phyloP scores from a whole-genome alignment of 2,113 vertebrate genomes.

The Rhagologus leucostigma region DNA sequence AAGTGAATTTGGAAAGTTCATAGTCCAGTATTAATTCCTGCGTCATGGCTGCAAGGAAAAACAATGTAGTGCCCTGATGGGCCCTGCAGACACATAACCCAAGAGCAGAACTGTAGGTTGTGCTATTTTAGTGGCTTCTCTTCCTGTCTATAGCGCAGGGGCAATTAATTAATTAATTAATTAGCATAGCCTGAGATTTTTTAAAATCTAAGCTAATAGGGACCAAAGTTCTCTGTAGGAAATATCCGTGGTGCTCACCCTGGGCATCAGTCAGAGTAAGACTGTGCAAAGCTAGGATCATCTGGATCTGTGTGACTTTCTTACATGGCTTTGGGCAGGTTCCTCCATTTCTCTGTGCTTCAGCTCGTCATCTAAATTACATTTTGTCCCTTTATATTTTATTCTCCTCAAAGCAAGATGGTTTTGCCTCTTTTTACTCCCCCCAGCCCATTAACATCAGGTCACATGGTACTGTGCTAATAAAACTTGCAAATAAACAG shows the following conservation, averaged over 20 bases:
- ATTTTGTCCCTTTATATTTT: neutral
- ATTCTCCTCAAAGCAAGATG: neutral
- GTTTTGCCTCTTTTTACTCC: neutral
- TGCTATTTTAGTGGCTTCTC: neutral
- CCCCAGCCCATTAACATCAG: neutral
- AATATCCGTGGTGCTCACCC: neutral
- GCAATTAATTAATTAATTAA: neutral
- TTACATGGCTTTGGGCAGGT: neutral
- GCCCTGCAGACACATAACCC: neutral
- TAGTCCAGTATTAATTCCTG: neutral
- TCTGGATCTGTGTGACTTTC: neutral
- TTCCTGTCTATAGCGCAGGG: neutral
- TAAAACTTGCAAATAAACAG: neutral
- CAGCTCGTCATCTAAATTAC: neutral
- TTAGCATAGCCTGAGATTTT: neutral
- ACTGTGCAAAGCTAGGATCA: neutral
- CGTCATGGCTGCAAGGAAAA: neutral
- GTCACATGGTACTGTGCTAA: neutral
- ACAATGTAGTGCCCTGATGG: neutral
- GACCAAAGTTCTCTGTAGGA: neutral
- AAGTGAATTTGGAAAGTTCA: neutral
- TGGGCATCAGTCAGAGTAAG: neutral
- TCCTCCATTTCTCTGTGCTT: neutral
- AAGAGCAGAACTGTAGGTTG: neutral
- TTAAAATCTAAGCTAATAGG: neutral